Conservation (phyloP, 2,888 invertebrate species). For the Mythimna loreyi region DNA sequence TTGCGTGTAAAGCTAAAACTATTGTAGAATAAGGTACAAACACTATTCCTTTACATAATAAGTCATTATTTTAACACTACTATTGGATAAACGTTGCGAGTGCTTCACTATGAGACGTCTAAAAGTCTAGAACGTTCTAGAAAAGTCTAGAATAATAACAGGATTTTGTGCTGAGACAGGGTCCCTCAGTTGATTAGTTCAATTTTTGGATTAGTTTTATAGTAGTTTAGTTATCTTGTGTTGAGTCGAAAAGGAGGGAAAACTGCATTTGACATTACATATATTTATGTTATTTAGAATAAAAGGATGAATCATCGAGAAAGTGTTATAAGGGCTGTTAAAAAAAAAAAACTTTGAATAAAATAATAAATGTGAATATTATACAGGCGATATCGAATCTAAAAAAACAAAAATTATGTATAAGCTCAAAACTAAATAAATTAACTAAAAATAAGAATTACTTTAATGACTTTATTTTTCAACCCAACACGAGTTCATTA, state of each 20-base stretch:
- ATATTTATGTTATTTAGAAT: neutral
- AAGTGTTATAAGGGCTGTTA: too few species aligned
- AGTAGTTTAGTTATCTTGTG: constrained; percentile 33
- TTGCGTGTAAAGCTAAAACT: constrained; percentile 16
- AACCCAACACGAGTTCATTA: constrained; percentile 52
- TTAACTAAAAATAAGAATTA: neutral
- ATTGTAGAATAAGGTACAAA: constrained; percentile 41
- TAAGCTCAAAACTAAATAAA: neutral
- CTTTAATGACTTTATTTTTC: constrained; percentile 10
- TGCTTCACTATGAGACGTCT: constrained; percentile 51
- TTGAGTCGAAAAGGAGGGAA: constrained; percentile 40
- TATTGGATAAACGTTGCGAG: constrained; percentile 41
- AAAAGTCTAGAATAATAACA: constrained; percentile 57
- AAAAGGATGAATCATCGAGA: neutral
- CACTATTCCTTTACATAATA: constrained; percentile 24
- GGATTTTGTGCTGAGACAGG: constrained; percentile 81
- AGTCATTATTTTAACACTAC: constrained; percentile 27
- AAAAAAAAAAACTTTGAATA: neutral
- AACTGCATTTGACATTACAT: neutral
- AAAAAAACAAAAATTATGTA: neutral
- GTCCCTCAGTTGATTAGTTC: constrained; percentile 76
- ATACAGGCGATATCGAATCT: neutral
- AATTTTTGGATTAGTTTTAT: constrained; percentile 41
- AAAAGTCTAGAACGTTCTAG: constrained; percentile 56
- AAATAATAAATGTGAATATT: neutral